Conservation (phyloP, 2,797 vertebrate species). For the Scyliorhinus canicula region DNA sequence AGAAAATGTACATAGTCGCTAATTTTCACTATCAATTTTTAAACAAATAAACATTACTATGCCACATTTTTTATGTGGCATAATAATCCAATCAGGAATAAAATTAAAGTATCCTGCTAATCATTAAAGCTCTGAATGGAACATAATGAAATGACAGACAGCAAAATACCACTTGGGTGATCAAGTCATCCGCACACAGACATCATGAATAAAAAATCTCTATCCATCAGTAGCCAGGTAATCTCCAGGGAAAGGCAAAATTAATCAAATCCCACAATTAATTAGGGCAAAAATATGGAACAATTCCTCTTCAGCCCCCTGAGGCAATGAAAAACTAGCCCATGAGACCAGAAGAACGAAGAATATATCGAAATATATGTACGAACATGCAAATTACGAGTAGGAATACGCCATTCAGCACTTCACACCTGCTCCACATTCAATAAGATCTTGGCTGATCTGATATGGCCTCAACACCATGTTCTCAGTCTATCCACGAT, state of each 20-base stretch:
- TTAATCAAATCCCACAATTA: background rate
- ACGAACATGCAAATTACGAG: no score
- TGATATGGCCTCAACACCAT: no score
- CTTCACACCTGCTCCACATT: no score
- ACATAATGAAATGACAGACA: background rate
- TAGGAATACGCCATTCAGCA: no score
- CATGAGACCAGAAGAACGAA: background rate
- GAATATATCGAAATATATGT: background rate
- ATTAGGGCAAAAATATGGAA: background rate
- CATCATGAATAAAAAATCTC: no score
- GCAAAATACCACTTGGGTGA: background rate
- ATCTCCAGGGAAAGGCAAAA: background rate
- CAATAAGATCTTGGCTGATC: no score
- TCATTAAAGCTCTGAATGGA: background rate
- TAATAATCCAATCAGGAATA: no score
- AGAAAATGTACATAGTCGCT: no score
- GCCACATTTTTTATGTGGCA: background rate
- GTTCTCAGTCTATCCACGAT: no score
- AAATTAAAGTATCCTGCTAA: background rate
- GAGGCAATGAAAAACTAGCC: background rate
- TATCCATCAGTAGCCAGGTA: background rate
- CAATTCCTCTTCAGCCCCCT: no score
- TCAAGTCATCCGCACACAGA: background rate
- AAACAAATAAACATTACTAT: background rate
- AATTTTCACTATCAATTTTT: background rate